A percentile compares a stretch with the other conserved stretches of the same genome.
phyloP scores from a whole-genome alignment of 2,113 vertebrate species.

The Hylia prasina region DNA sequence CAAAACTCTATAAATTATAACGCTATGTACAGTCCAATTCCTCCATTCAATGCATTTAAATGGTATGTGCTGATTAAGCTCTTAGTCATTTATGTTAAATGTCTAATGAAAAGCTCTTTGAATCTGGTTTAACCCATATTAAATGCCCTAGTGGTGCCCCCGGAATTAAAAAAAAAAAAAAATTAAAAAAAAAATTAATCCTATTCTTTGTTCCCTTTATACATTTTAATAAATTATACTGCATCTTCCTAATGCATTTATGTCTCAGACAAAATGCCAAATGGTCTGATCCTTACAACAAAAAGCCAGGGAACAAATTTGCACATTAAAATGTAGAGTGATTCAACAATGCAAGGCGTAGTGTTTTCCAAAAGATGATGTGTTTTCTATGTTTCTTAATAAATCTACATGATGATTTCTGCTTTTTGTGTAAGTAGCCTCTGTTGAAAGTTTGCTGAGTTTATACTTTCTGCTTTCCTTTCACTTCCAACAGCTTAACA shows the following conservation, averaged over 20 bases:
- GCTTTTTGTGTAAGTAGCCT: not conserved
- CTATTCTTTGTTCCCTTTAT: conserved; percentile 56
- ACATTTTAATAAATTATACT: conserved; percentile 68
- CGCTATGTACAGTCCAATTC: conserved; percentile 63
- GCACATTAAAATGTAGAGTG: conserved; percentile 58
- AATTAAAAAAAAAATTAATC: conserved; percentile 61
- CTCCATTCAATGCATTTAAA: conserved; percentile 66
- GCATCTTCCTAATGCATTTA: conserved; percentile 53
- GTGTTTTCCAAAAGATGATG: conserved; percentile 39
- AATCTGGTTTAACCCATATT: conserved; percentile 63
- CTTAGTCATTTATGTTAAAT: conserved; percentile 66
- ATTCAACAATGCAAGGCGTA: conserved; percentile 18
- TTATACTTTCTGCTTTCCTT: not conserved
- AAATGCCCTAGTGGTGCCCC: conserved; percentile 51
- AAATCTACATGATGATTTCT: conserved; percentile 12
- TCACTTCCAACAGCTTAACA: not conserved
- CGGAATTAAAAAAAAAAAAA: conserved; percentile 32
- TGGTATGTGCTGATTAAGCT: conserved; percentile 66
- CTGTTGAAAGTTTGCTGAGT: not conserved
- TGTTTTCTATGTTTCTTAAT: conserved; percentile 41
- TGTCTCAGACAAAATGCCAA: conserved; percentile 56
- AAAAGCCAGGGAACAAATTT: conserved; percentile 51
- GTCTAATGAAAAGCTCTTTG: conserved; percentile 68
- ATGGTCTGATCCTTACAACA: conserved; percentile 58
- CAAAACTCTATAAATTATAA: conserved; percentile 72